Percentiles rank a stretch among this genome's conserved stretches.
Evolutionary conservation across 2,888 invertebrate species (phyloP).

Genomic region (Watsonalla cultraria): DNA sequence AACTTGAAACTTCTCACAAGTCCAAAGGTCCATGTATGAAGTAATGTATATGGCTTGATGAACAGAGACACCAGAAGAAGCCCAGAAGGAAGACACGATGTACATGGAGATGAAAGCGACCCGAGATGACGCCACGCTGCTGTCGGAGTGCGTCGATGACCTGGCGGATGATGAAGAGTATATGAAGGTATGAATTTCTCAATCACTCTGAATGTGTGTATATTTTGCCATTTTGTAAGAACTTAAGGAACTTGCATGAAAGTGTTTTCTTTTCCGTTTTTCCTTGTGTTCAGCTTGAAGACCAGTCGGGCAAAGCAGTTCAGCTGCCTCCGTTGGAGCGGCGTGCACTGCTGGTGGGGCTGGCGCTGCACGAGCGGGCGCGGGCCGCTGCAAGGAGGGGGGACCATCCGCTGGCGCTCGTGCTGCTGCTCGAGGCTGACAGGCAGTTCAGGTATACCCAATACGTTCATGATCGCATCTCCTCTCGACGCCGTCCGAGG

Average conservation of each 20-base stretch:
- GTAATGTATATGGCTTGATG: slow-evolving; percentile 1
- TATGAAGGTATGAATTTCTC: slow-evolving; percentile 64
- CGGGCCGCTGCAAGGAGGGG: slow-evolving; percentile 81
- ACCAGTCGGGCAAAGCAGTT: slow-evolving; percentile 87
- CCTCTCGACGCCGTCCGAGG: no score
- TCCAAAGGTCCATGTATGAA: no score
- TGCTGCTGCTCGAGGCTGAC: slow-evolving; percentile 88
- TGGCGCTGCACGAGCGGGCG: slow-evolving; percentile 90
- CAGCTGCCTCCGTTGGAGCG: slow-evolving; percentile 84
- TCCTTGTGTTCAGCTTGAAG: slow-evolving; percentile 78
- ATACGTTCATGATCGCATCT: no score
- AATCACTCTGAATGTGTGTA: background rate
- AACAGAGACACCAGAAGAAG: slow-evolving; percentile 59
- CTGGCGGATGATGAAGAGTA: slow-evolving; percentile 61
- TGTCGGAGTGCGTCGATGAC: slow-evolving; percentile 66
- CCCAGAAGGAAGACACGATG: slow-evolving; percentile 70
- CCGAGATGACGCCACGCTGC: slow-evolving; percentile 74
- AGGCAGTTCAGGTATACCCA: slow-evolving; percentile 83
- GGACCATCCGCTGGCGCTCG: slow-evolving; percentile 83
- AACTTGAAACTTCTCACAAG: no score
- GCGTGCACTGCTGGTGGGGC: slow-evolving; percentile 84
- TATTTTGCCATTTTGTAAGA: background rate
- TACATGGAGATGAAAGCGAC: slow-evolving; percentile 77
- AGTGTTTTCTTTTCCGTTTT: no score
- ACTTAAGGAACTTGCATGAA: no score